phyloP scores from a whole-genome alignment of 1,140 invertebrate genomes.

The Zaprionus tsacasi region DNA sequence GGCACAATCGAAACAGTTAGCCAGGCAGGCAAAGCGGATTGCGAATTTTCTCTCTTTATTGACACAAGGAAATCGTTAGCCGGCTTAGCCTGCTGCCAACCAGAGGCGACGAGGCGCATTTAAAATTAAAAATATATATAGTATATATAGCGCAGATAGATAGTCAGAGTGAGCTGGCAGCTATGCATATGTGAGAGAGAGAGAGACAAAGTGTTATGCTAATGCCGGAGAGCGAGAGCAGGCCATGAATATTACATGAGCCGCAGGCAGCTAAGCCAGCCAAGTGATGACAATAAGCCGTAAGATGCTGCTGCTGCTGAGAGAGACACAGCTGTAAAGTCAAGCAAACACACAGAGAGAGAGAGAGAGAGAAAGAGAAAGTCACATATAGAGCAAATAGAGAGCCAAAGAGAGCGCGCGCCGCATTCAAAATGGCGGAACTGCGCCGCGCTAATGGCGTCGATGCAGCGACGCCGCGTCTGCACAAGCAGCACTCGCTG shows the following conservation, averaged over 20 bases:
- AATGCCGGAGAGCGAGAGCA: conserved; percentile 48
- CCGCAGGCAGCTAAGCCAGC: conserved; percentile 36
- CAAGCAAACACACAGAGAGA: conserved; percentile 3
- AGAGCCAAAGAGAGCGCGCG: conserved; percentile 16
- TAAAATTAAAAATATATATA: conserved; percentile 71
- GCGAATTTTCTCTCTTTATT: conserved; percentile 70
- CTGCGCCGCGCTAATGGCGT: conserved; percentile 61
- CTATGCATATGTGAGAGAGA: conserved; percentile 5
- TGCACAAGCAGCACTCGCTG: conserved; percentile 69
- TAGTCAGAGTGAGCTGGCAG: neutral
- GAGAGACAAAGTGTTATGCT: conserved; percentile 72
- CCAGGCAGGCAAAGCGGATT: conserved; percentile 71
- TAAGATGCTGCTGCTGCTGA: conserved; percentile 27
- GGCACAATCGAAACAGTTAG: conserved; percentile 64
- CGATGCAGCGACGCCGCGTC: conserved; percentile 31
- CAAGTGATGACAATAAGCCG: conserved; percentile 74
- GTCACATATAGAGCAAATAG: conserved; percentile 2
- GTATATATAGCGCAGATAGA: conserved; percentile 25
- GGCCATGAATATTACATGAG: conserved; percentile 77
- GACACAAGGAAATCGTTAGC: conserved; percentile 82
- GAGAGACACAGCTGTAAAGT: conserved; percentile 9
- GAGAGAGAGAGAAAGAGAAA: conserved; percentile 14
- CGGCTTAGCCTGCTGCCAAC: conserved; percentile 65
- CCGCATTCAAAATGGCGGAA: conserved; percentile 54
- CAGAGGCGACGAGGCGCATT: conserved; percentile 42